Evolutionary conservation across 2,797 vertebrate genomes (phyloP), one percentile per base, ranked within the genome.

Genomic region (Eulemur coronatus): DNA sequence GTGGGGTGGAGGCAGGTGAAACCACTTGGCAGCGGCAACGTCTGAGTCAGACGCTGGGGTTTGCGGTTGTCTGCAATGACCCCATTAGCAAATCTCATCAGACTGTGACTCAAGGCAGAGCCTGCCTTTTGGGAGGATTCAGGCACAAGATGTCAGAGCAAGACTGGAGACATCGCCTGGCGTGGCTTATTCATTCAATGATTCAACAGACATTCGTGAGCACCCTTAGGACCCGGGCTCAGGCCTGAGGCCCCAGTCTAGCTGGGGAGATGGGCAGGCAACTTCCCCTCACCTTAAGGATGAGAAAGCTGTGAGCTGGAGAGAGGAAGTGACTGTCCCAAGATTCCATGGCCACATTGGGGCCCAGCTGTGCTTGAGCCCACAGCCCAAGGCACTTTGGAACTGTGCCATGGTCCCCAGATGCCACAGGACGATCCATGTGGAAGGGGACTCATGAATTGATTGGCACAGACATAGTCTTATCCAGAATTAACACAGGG

Each of bases 171-270:
- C 33, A 46, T 28, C n/a, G 22, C 50, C 43, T 12, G 7, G 2
- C 0, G 2, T 12, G 4, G 38, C 46, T 50, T 59, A 24, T 26
- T 86, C 48, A 85, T 52, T 72, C 28, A 50, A 26, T 79, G 22
- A 87, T 43, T 86, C 76, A 70, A 75, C 80, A 82, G 75, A 94
- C 8, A 48, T 73, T 50, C 48, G 12, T 12, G 15, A 61, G 72
- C 4, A 1, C 28, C 59, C 57, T 52, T 2, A 76, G 52, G 50
- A 35, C 28, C 26, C 12, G 26, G 26, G 38, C 22, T 85, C 48
- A 35, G 76, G 50, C 80, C 61, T 8, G 17, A 48, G 38, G n/a
- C 67, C 30, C 38, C 6, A 1, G 46, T 28, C 33, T 17, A 24
- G 35, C 76, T 75, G 38, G 12, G 48, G 26, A 41, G 65, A 73